A percentile compares a stretch with the other conserved stretches of the same genome.
Conservation (phyloP, 2,888 invertebrate species). For the Scaptomyza polygonia region DNA sequence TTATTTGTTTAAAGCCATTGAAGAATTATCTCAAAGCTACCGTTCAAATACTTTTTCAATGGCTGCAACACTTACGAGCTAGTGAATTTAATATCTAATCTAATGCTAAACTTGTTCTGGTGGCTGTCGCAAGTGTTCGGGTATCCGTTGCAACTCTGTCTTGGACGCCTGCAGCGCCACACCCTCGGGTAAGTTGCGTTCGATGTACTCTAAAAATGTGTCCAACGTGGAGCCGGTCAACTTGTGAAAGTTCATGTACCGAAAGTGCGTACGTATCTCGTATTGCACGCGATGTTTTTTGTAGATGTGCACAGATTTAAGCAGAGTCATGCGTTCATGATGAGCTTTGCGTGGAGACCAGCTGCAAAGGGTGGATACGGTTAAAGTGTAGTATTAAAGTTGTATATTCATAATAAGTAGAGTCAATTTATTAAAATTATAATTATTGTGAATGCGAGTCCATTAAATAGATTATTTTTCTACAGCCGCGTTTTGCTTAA, state of each 20-base stretch:
- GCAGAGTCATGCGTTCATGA: slow-evolving; percentile 91
- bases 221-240: slow-evolving; percentile 98
- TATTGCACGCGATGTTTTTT: slow-evolving; percentile 98
- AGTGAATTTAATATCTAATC: slow-evolving; percentile 19
- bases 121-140: slow-evolving; percentile 86
- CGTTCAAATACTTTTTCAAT: slow-evolving; percentile 7
- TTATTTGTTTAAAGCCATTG: slow-evolving; percentile 34
- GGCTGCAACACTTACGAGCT: slow-evolving; percentile 24
- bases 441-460: too few relatives aligned
- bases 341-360: slow-evolving; percentile 89
- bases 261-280: slow-evolving; percentile 96
- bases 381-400: not conserved
- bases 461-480: not conserved
- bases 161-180: slow-evolving; percentile 96
- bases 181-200: slow-evolving; percentile 98
- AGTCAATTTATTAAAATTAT: not conserved
- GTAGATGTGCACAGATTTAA: slow-evolving; percentile 94
- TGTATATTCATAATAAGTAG: not conserved
- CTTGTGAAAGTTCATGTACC: slow-evolving; percentile 91
- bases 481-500: too few relatives aligned
- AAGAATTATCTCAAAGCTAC: slow-evolving; percentile 52
- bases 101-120: slow-evolving; percentile 68
- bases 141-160: slow-evolving; percentile 87
- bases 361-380: slow-evolving; percentile 85
- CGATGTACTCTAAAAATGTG: slow-evolving; percentile 97